phyloP scores from a whole-genome alignment of 2,113 vertebrate species.

The Peromyscus maniculatus region DNA sequence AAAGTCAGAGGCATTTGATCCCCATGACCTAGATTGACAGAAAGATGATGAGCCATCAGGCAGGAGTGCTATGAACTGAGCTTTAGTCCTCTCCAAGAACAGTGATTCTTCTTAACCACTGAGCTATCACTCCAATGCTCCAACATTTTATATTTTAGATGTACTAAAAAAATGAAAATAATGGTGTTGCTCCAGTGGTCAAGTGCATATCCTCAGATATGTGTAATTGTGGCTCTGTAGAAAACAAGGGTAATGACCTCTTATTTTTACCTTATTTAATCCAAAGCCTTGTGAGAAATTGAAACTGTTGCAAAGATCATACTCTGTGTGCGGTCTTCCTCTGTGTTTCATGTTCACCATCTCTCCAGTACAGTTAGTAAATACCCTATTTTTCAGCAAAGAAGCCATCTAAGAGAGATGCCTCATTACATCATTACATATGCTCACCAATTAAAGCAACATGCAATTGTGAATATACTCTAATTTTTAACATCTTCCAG shows the following conservation, averaged over 20 bases:
- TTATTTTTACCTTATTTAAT: not conserved
- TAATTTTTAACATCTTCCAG: not conserved
- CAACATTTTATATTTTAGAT: no score
- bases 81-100: no score
- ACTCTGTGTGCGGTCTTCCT: not conserved
- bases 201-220: not conserved
- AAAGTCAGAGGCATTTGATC: no score
- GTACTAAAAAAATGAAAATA: no score
- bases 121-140: no score
- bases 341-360: not conserved
- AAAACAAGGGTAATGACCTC: not conserved
- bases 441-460: not conserved
- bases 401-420: not conserved
- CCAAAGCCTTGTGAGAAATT: not conserved
- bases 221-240: not conserved
- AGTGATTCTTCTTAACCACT: no score
- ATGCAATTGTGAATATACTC: not conserved
- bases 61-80: no score
- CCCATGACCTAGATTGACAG: no score
- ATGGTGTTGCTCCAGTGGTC: not conserved
- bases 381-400: not conserved
- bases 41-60: no score
- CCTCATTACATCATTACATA: not conserved
- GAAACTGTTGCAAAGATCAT: not conserved
- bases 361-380: not conserved